Conservation (phyloP, 2,888 invertebrate genomes). For the Cryptosula pallasiana region DNA sequence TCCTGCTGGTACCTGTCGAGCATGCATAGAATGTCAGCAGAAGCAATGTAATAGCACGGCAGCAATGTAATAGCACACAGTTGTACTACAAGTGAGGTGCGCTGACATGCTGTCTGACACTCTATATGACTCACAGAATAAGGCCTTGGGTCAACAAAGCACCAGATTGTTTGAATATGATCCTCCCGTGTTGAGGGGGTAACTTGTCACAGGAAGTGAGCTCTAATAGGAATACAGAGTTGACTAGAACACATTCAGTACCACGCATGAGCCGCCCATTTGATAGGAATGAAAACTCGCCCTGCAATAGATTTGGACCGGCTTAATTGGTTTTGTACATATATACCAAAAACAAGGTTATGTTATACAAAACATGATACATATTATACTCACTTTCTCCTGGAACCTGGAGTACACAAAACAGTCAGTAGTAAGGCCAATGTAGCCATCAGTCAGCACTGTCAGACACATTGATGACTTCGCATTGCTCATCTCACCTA, state of each 20-base stretch:
- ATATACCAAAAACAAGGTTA: no score
- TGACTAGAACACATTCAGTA: not conserved
- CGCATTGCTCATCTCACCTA: slow-evolving; percentile 31
- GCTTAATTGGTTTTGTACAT: no score
- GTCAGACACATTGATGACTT: slow-evolving; percentile 32
- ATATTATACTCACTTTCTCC: not conserved
- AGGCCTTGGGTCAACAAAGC: not conserved
- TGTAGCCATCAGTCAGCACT: slow-evolving; percentile 28
- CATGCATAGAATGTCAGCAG: no score
- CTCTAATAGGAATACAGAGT: not conserved
- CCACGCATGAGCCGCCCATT: slow-evolving; percentile 2
- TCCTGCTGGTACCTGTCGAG: not conserved
- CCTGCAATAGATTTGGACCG: no score
- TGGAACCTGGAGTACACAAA: slow-evolving; percentile 15
- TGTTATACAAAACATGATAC: no score
- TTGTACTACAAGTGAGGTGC: no score
- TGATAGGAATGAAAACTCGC: not conserved
- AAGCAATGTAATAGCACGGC: no score
- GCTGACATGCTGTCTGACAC: no score
- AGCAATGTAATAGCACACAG: no score
- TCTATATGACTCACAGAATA: slow-evolving; percentile 8
- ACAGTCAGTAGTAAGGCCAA: slow-evolving; percentile 28
- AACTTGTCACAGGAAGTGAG: not conserved
- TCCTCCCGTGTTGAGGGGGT: not conserved
- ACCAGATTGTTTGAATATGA: not conserved